phyloP scores from a whole-genome alignment of 2,113 vertebrate species.

The Perca fluviatilis region DNA sequence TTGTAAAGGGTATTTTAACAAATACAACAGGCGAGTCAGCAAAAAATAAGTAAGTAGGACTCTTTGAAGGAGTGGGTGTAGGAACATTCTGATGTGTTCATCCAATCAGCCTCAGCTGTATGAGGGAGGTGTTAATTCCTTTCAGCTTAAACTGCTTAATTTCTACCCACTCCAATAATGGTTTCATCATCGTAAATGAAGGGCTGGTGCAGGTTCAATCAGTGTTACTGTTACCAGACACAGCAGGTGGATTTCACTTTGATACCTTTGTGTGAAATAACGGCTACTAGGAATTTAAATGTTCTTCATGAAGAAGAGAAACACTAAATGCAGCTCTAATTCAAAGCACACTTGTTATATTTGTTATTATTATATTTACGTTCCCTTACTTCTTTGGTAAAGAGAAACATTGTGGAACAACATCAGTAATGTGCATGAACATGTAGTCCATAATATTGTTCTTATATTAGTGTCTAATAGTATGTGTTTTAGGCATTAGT shows the following conservation, averaged over 20 bases:
- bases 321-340: neutral
- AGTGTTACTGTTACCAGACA: conserved; percentile 18
- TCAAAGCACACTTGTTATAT: neutral
- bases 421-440: neutral
- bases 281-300: neutral
- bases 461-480: neutral
- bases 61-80: neutral
- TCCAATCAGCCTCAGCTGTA: conserved; percentile 41
- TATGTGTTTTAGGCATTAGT: neutral
- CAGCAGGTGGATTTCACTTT: conserved; percentile 32
- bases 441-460: neutral
- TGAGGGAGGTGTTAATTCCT: conserved; percentile 57
- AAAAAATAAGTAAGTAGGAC: neutral
- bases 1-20: too few relatives aligned
- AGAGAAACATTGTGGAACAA: neutral
- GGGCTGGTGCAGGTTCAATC: conserved; percentile 38
- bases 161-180: conserved; percentile 63
- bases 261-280: neutral
- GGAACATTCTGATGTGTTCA: neutral
- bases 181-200: conserved; percentile 61
- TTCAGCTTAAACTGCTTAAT: conserved; percentile 65
- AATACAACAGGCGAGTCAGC: too few relatives aligned
- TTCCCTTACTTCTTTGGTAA: neutral
- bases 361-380: neutral
- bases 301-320: neutral